A percentile compares a stretch with the other conserved stretches of the same genome.
Evolutionary conservation across 2,888 invertebrate species (phyloP).

Genomic region (Acleris holmiana): DNA sequence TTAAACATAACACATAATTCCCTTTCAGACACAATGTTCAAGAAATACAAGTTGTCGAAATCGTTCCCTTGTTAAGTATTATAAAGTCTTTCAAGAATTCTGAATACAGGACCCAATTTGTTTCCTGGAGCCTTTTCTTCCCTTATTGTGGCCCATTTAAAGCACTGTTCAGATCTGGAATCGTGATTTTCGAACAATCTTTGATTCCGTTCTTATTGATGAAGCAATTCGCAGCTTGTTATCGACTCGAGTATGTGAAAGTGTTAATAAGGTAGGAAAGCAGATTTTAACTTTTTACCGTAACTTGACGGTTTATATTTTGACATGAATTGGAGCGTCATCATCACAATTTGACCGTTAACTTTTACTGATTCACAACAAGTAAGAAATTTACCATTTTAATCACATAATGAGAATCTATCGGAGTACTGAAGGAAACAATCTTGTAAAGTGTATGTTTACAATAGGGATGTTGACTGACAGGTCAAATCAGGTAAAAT

Average conservation of each 20-base stretch:
- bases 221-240: constrained; percentile 60
- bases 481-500: too few relatives aligned
- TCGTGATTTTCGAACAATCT: constrained; percentile 45
- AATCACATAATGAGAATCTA: too few relatives aligned
- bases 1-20: too few relatives aligned
- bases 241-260: constrained; percentile 40
- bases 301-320: constrained; percentile 14
- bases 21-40: too few relatives aligned
- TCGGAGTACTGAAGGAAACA: not conserved
- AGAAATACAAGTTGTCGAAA: too few relatives aligned
- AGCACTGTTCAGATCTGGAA: constrained; percentile 4
- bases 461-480: too few relatives aligned
- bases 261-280: constrained; percentile 20
- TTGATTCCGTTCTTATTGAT: constrained; percentile 47
- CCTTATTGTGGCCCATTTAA: not conserved
- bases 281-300: constrained; percentile 31
- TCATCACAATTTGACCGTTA: too few relatives aligned
- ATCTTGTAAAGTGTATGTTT: not conserved
- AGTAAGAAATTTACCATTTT: too few relatives aligned
- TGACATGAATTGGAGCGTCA: constrained; percentile 12
- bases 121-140: not conserved
- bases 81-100: not conserved
- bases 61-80: not conserved
- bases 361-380: too few relatives aligned
- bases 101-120: constrained; percentile 11